Percentiles rank a stretch among this genome's conserved stretches.
Evolutionary conservation across 35 echinoderm and acorn worm genomes (phyloP).

Genomic region (Amphiura filiformis): DNA sequence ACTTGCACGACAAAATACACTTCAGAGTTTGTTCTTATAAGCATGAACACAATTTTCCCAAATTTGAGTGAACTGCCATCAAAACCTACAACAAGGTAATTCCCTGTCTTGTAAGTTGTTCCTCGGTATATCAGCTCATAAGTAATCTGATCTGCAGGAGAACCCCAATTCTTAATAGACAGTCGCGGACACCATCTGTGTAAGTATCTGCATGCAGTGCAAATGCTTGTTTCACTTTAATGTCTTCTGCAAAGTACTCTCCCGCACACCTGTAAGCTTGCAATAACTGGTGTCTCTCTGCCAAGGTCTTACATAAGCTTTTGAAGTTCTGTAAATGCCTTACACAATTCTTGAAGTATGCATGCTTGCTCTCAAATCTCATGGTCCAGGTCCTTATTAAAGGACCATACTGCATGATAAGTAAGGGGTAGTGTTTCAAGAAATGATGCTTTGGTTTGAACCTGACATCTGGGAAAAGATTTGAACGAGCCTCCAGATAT

Average conservation of each 20-base stretch:
- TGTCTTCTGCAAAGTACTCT: neutral
- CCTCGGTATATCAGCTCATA: neutral
- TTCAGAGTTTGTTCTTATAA: neutral
- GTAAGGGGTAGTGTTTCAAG: conserved; percentile 45
- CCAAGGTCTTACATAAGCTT: conserved; percentile 29
- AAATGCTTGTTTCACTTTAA: neutral
- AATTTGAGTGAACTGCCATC: neutral
- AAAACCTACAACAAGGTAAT: neutral
- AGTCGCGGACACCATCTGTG: neutral
- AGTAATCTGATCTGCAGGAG: neutral
- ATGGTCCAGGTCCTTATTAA: conserved; percentile 56
- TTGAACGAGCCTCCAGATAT: conserved; percentile 26
- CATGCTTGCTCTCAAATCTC: conserved; percentile 67
- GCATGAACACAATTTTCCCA: neutral
- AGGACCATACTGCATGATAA: conserved; percentile 58
- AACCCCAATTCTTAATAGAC: neutral
- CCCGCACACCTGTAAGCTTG: conserved; percentile 9
- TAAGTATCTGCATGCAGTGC: neutral
- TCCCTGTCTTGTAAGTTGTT: neutral
- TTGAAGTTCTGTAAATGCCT: conserved; percentile 46
- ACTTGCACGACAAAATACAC: neutral
- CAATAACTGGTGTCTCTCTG: conserved; percentile 60
- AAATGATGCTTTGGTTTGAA: conserved; percentile 70
- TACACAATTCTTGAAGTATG: conserved; percentile 53
- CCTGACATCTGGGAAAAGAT: conserved; percentile 29